Conservation (phyloP, 2,113 vertebrate species). For the Coptodon bakossiorum region DNA sequence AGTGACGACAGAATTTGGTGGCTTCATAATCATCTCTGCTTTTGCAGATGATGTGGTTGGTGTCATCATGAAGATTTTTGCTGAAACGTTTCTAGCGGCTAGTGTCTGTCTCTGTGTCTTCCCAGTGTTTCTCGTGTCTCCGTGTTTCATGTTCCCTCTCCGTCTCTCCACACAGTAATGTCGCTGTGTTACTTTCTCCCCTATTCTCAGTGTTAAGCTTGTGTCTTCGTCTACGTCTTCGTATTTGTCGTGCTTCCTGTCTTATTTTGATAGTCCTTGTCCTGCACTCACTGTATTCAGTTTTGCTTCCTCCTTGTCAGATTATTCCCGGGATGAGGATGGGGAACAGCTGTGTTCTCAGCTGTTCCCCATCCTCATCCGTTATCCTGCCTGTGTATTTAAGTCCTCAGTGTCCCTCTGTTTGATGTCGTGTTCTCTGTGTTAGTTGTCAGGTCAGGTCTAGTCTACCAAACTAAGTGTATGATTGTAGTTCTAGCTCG, state of each 20-base stretch:
- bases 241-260: neutral
- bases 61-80: neutral
- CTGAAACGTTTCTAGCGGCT: neutral
- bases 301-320: neutral
- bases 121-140: neutral
- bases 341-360: neutral
- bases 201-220: neutral
- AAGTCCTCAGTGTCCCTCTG: neutral
- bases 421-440: rapidly evolving
- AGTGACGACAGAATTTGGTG: too few species aligned
- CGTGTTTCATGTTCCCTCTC: neutral
- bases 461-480: neutral
- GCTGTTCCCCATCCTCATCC: neutral
- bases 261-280: neutral
- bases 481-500: neutral
- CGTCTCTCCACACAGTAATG: neutral
- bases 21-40: too few species aligned
- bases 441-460: neutral
- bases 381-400: neutral
- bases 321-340: neutral
- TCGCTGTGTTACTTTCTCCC: neutral
- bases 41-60: too few species aligned
- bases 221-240: neutral
- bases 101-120: neutral
- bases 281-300: neutral